phyloP scores from a whole-genome alignment of 2,888 invertebrate species.

The Parasteatoda lunata region DNA sequence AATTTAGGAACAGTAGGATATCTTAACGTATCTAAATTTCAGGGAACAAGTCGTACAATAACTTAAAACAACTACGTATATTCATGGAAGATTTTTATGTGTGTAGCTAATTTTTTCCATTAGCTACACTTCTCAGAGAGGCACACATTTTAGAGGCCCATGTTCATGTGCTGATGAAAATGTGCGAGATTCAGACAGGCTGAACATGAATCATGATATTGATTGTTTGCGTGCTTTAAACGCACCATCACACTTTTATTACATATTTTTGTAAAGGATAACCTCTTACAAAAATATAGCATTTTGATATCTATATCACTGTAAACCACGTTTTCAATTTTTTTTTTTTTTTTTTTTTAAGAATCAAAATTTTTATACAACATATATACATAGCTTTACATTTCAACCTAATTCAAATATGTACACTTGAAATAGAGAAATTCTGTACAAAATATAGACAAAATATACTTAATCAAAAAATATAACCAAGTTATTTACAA shows the following conservation, averaged over 20 bases:
- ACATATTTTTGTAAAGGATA: background rate
- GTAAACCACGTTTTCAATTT: background rate
- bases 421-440: background rate
- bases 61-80: background rate
- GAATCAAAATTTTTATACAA: background rate
- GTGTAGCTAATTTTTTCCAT: background rate
- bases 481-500: no score
- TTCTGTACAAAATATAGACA: conserved; percentile 1
- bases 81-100: background rate
- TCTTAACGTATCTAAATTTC: background rate
- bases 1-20: background rate
- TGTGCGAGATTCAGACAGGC: conserved; percentile 3
- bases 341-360: background rate
- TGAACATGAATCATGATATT: background rate
- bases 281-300: background rate
- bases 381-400: conserved; percentile 1
- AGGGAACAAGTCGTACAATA: background rate
- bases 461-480: background rate
- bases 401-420: background rate
- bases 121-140: background rate
- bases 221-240: background rate
- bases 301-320: background rate
- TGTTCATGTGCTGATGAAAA: background rate
- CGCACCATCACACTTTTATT: conserved; percentile 2
- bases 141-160: background rate